Percentiles rank a stretch among this genome's conserved stretches.
Conservation (phyloP, 2,797 vertebrate genomes). For the Acrossocheilus fasciatus region DNA sequence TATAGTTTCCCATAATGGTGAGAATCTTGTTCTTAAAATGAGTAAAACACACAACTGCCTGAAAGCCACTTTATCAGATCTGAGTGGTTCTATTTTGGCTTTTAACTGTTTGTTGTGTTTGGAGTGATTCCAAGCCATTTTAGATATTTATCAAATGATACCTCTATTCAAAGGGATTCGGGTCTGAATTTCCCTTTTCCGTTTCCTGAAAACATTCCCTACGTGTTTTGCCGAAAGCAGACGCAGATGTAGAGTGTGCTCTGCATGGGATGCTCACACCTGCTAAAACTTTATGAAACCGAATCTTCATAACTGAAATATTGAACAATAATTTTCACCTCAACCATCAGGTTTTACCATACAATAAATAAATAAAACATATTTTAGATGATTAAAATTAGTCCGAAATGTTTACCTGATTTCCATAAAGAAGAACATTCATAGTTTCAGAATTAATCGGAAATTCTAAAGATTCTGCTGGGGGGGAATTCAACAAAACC, state of each 20-base stretch:
- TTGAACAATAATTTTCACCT: slow-evolving; percentile 36
- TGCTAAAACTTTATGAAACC: slow-evolving; percentile 43
- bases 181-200: slow-evolving; percentile 36
- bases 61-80: slow-evolving; percentile 51
- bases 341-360: background rate
- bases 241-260: slow-evolving; percentile 20
- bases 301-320: slow-evolving; percentile 27
- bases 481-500: slow-evolving; percentile 1
- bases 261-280: slow-evolving; percentile 47
- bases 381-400: background rate
- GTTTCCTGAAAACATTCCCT: slow-evolving; percentile 50
- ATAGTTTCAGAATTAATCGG: background rate
- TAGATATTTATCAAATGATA: slow-evolving; percentile 61
- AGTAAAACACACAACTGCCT: slow-evolving; percentile 6
- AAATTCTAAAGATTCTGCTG: slow-evolving; percentile 6
- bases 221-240: slow-evolving; percentile 25
- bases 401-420: background rate
- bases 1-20: background rate
- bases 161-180: slow-evolving; percentile 57
- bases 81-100: slow-evolving; percentile 46
- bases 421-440: background rate
- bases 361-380: background rate
- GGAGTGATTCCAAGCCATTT: slow-evolving; percentile 53
- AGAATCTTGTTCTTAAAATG: slow-evolving; percentile 43
- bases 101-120: slow-evolving; percentile 60